Percentiles rank a stretch among this genome's conserved stretches.
Evolutionary conservation across 2,888 invertebrate species (phyloP).

Genomic region (Acanthosoma haemorrhoidale): DNA sequence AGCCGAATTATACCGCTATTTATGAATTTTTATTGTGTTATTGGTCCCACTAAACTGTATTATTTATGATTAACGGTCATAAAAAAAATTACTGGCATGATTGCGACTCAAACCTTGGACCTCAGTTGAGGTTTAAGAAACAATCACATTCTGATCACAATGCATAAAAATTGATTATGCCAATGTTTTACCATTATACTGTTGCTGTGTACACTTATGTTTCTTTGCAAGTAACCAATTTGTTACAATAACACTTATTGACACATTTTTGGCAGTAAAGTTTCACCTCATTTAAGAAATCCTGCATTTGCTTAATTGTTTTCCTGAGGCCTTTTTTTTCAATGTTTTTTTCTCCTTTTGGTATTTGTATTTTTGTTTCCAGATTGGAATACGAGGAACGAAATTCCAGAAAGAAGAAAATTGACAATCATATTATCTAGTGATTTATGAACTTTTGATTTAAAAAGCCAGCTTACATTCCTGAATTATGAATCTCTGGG

Average conservation of each 20-base stretch:
- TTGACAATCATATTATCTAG: slow-evolving; percentile 31
- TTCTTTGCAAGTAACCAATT: background rate
- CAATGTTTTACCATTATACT: background rate
- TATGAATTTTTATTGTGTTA: too few relatives aligned
- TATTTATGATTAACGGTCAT: too few relatives aligned
- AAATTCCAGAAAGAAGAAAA: slow-evolving; percentile 33
- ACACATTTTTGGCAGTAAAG: background rate
- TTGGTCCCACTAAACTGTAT: too few relatives aligned
- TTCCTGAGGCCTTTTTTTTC: background rate
- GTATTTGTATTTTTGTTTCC: slow-evolving; percentile 18
- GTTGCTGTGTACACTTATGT: background rate
- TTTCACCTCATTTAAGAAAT: background rate
- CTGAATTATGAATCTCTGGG: background rate
- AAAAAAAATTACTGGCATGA: too few relatives aligned
- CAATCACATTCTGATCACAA: too few relatives aligned
- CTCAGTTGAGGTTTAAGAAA: too few relatives aligned
- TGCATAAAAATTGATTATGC: background rate
- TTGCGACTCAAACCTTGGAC: too few relatives aligned
- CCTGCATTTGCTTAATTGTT: slow-evolving; percentile 4
- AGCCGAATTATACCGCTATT: too few relatives aligned
- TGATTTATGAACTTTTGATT: background rate
- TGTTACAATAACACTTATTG: background rate
- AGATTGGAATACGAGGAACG: slow-evolving; percentile 36
- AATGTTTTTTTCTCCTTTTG: slow-evolving; percentile 5
- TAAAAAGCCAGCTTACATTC: background rate